These are phyloP conservation scores for Cephonodes hylas DNA, from an alignment of 2,888 invertebrate species.

Conservation along the genomic window DNA sequence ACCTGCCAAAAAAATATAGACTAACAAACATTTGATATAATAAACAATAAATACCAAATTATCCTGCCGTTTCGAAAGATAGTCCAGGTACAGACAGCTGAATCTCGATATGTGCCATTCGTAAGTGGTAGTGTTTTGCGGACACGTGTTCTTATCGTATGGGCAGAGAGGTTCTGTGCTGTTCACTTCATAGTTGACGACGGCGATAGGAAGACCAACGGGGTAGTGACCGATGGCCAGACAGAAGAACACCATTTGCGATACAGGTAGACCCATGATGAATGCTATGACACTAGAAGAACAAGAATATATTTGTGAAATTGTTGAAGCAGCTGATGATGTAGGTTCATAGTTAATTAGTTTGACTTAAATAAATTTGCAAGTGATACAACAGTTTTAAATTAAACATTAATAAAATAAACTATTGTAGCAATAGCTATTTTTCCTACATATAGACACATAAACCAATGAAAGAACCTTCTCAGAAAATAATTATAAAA, in stretches of 20 bases:
- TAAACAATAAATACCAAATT: constrained; percentile 81
- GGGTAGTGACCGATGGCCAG: constrained; percentile 94
- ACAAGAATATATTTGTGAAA: constrained; percentile 7
- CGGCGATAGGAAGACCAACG: constrained; percentile 86
- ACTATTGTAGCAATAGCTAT: too few species aligned
- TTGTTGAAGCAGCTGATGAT: neutral
- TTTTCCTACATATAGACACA: too few species aligned
- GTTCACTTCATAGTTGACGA: constrained; percentile 89
- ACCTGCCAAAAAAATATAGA: too few species aligned
- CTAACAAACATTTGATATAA: too few species aligned
- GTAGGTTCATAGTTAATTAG: too few species aligned
- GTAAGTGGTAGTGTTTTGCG: constrained; percentile 56
- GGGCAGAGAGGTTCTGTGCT: constrained; percentile 67
- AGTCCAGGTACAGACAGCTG: constrained; percentile 89
- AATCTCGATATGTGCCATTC: constrained; percentile 82
- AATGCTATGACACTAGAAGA: constrained; percentile 87
- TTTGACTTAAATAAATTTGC: too few species aligned
- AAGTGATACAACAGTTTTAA: too few species aligned
- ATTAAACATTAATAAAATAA: too few species aligned
- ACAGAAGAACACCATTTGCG: constrained; percentile 94
- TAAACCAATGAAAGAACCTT: too few species aligned
- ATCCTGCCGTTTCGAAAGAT: constrained; percentile 84
- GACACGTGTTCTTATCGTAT: constrained; percentile 79
- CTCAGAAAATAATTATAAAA: too few species aligned
- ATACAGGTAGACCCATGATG: constrained; percentile 91